Conservation (phyloP, 2,888 invertebrate genomes). For the Holacanthella duospinosa region DNA sequence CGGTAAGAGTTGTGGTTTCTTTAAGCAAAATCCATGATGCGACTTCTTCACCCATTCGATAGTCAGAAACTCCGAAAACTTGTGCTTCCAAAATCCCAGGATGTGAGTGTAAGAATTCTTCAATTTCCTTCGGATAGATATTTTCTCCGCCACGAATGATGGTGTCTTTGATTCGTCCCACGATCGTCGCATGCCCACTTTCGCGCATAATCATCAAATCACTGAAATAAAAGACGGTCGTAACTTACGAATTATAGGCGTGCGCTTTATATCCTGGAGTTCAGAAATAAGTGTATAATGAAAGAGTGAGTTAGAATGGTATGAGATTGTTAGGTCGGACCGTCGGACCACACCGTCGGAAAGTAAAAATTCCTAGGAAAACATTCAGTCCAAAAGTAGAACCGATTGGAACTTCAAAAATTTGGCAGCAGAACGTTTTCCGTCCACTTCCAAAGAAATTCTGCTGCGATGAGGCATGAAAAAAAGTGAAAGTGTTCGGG, state of each 20-base stretch:
- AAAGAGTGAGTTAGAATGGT: neutral
- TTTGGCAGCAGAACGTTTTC: too few relatives aligned
- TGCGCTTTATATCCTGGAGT: too few relatives aligned
- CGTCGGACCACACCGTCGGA: too few relatives aligned
- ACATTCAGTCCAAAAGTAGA: too few relatives aligned
- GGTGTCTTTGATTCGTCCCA: constrained; percentile 66
- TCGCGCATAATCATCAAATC: constrained; percentile 58
- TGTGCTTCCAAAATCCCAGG: constrained; percentile 62
- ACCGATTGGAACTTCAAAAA: too few relatives aligned
- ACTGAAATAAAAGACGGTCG: constrained; percentile 41
- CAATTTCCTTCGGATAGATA: constrained; percentile 67
- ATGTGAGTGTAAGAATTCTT: constrained; percentile 60
- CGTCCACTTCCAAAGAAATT: too few relatives aligned
- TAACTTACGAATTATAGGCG: too few relatives aligned
- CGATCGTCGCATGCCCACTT: constrained; percentile 59
- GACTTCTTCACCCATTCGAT: constrained; percentile 66
- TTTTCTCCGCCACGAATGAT: constrained; percentile 74
- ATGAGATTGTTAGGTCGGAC: too few relatives aligned
- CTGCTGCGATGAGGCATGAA: too few relatives aligned
- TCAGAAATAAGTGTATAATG: neutral
- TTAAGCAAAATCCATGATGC: constrained; percentile 56
- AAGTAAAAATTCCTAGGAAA: too few relatives aligned
- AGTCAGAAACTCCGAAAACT: constrained; percentile 62
- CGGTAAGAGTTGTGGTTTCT: constrained; percentile 47
- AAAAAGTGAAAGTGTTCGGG: too few relatives aligned